These are phyloP conservation scores for Chloropsis cyanopogon DNA, from an alignment of 2,113 vertebrate genomes.

Conservation along the genomic window DNA sequence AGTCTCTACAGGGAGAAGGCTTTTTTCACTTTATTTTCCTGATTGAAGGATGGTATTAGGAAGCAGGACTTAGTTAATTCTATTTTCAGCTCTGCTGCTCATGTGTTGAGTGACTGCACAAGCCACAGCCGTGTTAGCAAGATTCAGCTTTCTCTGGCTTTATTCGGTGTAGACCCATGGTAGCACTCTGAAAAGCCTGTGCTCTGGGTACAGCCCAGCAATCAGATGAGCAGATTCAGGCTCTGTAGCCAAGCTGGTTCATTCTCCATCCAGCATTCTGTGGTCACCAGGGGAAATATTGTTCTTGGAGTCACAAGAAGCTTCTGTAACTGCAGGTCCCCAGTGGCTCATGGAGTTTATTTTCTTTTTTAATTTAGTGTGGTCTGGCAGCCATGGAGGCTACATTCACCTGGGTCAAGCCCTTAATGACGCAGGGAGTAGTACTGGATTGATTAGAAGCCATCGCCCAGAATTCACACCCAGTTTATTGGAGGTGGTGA, in stretches of 20 bases:
- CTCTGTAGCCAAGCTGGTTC: not conserved
- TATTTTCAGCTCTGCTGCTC: not conserved
- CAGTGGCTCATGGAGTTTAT: not conserved
- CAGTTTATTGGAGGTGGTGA: conserved; percentile 57
- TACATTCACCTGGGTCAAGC: not conserved
- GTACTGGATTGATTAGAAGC: conserved; percentile 24
- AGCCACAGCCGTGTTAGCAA: not conserved
- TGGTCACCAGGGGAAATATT: not conserved
- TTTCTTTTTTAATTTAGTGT: conserved; percentile 31
- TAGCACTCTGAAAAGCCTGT: not conserved
- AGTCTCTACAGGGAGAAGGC: not conserved
- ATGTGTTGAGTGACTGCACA: not conserved
- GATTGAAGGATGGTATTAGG: not conserved
- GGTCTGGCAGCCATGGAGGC: not conserved
- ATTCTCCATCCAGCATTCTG: not conserved
- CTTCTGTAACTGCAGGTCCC: not conserved
- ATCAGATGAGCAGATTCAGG: not conserved
- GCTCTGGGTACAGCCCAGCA: rapidly evolving
- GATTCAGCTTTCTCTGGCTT: not conserved
- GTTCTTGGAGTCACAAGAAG: not conserved
- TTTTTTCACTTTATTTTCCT: not conserved
- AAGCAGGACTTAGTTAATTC: not conserved
- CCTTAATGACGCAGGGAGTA: not conserved
- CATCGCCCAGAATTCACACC: conserved; percentile 36
- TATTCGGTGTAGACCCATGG: not conserved